Evolutionary conservation across 2,797 vertebrate species (phyloP), one percentile per base, ranked within the genome.

Genomic region (Gorsachius magnificus): DNA sequence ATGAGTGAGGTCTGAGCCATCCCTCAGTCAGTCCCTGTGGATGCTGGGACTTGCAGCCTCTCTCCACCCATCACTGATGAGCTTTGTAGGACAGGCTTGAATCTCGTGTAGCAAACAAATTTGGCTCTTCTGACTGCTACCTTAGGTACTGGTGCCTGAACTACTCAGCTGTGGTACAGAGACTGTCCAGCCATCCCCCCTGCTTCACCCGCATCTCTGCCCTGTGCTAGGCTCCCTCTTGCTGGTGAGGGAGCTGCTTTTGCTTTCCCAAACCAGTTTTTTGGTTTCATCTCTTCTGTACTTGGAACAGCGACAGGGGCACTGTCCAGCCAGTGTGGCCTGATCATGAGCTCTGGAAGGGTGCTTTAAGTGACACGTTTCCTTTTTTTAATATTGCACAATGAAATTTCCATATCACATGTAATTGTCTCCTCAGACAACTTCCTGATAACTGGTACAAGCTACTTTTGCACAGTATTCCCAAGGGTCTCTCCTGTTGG

Each of bases 301-400:
- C 35, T 29, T 94, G 63, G 58, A 57, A 24, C 26, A 69, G 71
- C 36, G 45, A 41, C 6, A 5, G 33, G 31, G 28, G 9, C 35
- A 28, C 51, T 36, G 26, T 90, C 57, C 45, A 69, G 51, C 66
- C 53, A 24, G 20, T 4, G 12, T 63, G 50, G 48, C 26, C 56
- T 92, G 85, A 63, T 35, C 58, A 5, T 20, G 54, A 92, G 82
- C 72, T 91, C 96, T 96, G 87, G 79, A 92, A 70, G 69, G 54
- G 25, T 95, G 69, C 58, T 86, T 91, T 19, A 78, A 71, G 70
- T 54, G 58, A 69, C 21, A 11, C 0, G 0, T 56, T 82, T 53
- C 6, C 36, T 60, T n/a, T 29, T 53, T 58, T 76, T 31, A 72
- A 33, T 63, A 83, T 24, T 72, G n/a, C 89, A 96, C 82, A 79